Base-by-base conservation (phyloP, 2,113 vertebrate genomes). In the Origma solitaria region DNA sequence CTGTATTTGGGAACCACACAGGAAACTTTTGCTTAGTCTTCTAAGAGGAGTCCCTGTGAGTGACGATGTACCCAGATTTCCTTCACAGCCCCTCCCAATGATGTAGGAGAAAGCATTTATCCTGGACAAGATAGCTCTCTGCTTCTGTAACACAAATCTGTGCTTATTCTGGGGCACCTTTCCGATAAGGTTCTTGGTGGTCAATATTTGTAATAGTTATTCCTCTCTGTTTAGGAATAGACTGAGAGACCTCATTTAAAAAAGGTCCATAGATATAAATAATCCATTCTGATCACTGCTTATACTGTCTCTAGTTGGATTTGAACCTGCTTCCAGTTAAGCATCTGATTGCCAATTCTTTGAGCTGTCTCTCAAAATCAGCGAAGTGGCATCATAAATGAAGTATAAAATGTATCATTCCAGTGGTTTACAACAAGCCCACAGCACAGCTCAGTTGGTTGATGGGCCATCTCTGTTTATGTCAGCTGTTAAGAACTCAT, bases 401-500 rank as follows among this genome's bases (percentile, higher is more conserved):
- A 80, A 85, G 51, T 68, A 66, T 83, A 69, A 90, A 53, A 54
- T 30, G 15, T 44, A 15, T 90, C 28, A 33, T 75, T 31, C 15
- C 31, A 47, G 86, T 79, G 76, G 51, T 83, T 94, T 97, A 90
- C 94, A 96, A 89, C 31, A 90, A 97, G 62, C 70, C 71, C 86
- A 31, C 81, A 87, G 82, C 60, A 87, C 83, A 92, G 58, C 56
- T 97, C 93, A 80, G 75, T 53, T 88, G 79, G 91, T 9, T 82
- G 75, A 84, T 79, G 80, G 64, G 61, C 90, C 89, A 78, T 89
- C 94, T 97, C 92, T 80, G 54, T 97, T 98, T 97, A 96, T 97
- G 97, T 96, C 94, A 91, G 93, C 95, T 94, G 81, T 97, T 92
- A 97, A 97, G 97, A 97, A 95, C 96, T 93, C 86, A 60, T 78